phyloP scores from a whole-genome alignment of 2,888 invertebrate genomes.

The Halocaridina rubra region DNA sequence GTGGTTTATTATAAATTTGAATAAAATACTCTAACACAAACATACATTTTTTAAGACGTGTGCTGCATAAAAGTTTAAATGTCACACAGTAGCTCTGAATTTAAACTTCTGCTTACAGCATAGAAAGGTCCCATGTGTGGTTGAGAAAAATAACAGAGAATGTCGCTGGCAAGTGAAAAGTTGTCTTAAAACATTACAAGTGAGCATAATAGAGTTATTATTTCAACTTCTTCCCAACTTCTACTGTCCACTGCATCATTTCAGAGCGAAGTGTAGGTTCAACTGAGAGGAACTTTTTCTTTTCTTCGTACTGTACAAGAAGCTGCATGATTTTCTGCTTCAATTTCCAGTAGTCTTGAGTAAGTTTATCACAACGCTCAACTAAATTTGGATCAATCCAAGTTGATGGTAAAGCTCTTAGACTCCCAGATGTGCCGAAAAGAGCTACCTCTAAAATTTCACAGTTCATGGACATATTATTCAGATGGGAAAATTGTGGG shows the following conservation, averaged over 20 bases:
- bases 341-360: constrained; percentile 26
- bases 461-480: constrained; percentile 35
- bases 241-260: background rate
- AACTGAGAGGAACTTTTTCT: constrained; percentile 22
- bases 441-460: constrained; percentile 30
- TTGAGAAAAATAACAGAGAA: too few relatives aligned
- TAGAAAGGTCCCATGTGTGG: too few relatives aligned
- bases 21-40: too few relatives aligned
- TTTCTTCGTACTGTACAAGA: constrained; percentile 22
- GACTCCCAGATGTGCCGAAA: constrained; percentile 37
- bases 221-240: too few relatives aligned
- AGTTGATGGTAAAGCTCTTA: constrained; percentile 20
- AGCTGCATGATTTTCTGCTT: constrained; percentile 26
- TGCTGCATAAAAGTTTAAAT: too few relatives aligned
- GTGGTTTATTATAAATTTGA: too few relatives aligned
- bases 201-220: too few relatives aligned
- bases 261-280: background rate
- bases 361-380: background rate
- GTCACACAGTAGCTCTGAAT: too few relatives aligned
- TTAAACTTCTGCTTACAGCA: too few relatives aligned
- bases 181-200: too few relatives aligned
- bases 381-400: constrained; percentile 27
- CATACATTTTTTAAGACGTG: too few relatives aligned
- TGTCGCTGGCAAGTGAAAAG: too few relatives aligned
- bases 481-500: constrained; percentile 39